Evolutionary conservation across 2,888 invertebrate species (phyloP), one percentile per base, ranked within the genome.

Genomic region (Latrodectus hesperus): DNA sequence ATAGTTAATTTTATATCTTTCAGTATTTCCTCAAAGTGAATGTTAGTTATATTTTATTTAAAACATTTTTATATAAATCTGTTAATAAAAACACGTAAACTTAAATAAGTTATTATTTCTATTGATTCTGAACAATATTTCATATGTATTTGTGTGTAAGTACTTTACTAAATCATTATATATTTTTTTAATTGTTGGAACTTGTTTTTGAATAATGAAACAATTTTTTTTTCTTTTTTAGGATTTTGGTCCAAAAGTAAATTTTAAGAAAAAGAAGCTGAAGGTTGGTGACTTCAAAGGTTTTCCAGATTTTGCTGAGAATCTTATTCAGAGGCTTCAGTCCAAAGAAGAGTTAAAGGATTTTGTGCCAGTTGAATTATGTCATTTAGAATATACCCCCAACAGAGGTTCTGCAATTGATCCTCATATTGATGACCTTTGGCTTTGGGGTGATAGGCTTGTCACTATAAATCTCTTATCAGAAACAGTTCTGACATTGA

Each of bases 401-500:
- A 92, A 93, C 88, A 95, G 95, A 91, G 99, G 99, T 0, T 97
- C 99, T 0, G 96, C 97, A 1, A 99, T 99, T 90, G 99, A 99
- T 92, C 97, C 98, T 14, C 99, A 99, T 92, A 96, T 98, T 90
- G 99, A 99, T 92, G 99, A 99, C 91, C 97, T 97, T 92, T 99
- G 99, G 99, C 95, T 99, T 86, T 99, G 99, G 99, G 99, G 99
- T 9, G 98, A 99, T 92, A 94, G 99, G 90, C 96, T 99, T 64
- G 95, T 99, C 1, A 99, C 98, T 0, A 95, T 98, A 0, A 99
- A 98, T 92, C 94, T 98, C 90, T 92, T 96, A 17, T 95, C 96
- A 0, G 95, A 96, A 91, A 95, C 97, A 0, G 94, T 96, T 2
- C 93, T 99, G 60, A 97, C 96, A 0, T 94, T 99, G 94, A 96